Conservation (phyloP, 2,888 invertebrate genomes). For the Tetragonisca angustula region DNA sequence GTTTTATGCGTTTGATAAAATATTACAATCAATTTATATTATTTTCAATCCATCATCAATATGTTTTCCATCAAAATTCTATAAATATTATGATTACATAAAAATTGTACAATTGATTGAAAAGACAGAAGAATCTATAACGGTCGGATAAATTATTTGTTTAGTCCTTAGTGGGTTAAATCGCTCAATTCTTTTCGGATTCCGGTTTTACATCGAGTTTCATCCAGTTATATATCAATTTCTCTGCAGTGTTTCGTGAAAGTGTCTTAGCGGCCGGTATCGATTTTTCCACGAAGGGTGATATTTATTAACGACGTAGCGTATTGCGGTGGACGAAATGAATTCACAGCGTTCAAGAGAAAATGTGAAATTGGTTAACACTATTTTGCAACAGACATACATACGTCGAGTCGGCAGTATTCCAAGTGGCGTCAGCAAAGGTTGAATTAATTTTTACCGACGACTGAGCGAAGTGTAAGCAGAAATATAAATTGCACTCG, state of each 20-base stretch:
- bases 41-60: too few species aligned
- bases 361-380: constrained; percentile 1
- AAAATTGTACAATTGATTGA: too few species aligned
- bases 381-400: background rate
- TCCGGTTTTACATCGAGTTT: background rate
- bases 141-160: too few species aligned
- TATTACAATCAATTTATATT: too few species aligned
- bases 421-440: constrained; percentile 15
- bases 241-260: background rate
- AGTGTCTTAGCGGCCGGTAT: background rate
- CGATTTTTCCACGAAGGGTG: background rate
- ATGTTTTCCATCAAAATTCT: too few species aligned
- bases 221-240: background rate
- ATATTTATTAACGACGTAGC: background rate
- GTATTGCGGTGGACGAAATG: background rate
- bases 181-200: constrained; percentile 33
- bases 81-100: too few species aligned
- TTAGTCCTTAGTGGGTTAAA: too few species aligned
- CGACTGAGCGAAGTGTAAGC: background rate
- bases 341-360: background rate
- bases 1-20: too few species aligned
- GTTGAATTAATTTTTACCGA: constrained; percentile 11
- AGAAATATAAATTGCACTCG: background rate
- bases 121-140: too few species aligned
- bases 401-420: constrained; percentile 2